A percentile compares a stretch with the other conserved stretches of the same genome.
Evolutionary conservation across 2,113 vertebrate species (phyloP).

Genomic region (Sminthopsis crassicaudata): DNA sequence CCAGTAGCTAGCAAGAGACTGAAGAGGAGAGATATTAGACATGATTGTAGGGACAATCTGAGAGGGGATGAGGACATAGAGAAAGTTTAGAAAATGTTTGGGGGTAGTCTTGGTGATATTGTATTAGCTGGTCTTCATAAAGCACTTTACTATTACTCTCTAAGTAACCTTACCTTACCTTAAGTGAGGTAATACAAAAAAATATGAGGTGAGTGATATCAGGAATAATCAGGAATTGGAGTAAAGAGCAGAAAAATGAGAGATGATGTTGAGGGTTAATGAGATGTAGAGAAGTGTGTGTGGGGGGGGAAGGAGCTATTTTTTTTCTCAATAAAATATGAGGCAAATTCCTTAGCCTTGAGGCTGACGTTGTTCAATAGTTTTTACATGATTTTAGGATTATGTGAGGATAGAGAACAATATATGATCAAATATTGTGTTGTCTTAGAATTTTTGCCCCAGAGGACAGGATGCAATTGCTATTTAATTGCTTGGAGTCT

Average conservation of each 20-base stretch:
- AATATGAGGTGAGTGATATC: not conserved
- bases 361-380: not conserved
- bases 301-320: not conserved
- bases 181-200: not conserved
- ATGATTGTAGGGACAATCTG: not conserved
- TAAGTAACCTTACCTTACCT: not conserved
- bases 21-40: not conserved
- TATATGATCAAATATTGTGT: not conserved
- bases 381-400: not conserved
- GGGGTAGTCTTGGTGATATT: not conserved
- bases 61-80: not conserved
- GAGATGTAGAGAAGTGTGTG: not conserved
- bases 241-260: not conserved
- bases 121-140: not conserved
- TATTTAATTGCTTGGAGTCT: not conserved
- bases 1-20: not conserved
- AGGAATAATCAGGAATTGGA: not conserved
- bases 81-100: not conserved
- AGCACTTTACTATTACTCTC: not conserved
- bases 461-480: slow-evolving; percentile 10
- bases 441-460: slow-evolving; percentile 41
- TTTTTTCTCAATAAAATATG: not conserved
- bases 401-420: not conserved
- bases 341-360: not conserved
- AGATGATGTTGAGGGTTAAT: not conserved